Base-by-base conservation (phyloP, 2,113 vertebrate genomes). In the Henicopernis longicauda region DNA sequence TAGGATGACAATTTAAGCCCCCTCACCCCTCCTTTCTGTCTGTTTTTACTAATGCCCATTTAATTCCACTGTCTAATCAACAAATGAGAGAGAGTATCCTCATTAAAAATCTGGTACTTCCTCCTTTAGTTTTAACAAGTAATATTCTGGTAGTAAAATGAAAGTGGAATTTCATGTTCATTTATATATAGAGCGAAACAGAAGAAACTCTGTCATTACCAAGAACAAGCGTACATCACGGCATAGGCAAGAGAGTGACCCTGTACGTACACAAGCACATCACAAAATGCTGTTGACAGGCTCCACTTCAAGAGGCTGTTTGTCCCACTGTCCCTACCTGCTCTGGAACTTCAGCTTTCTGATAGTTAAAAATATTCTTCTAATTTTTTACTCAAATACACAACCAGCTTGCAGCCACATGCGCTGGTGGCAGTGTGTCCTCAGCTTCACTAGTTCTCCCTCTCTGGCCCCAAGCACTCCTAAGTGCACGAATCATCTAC, bases 381-480 rank as follows among this genome's bases (percentile, higher is more conserved):
- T 55, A 13, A 44, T 85, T 77, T 78, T 49, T 86, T 16, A 58
- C 54, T 59, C 2, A 3, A 82, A 57, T 26, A 73, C 52, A n/a
- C 0, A 4, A 38, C 32, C 83, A 95, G 36, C 59, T 84, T 86
- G 80, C 45, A 84, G 55, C 69, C 67, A 81, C 13, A 6, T 26
- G 76, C 0, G 0, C 40, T 62, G 38, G 26, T 69, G 27, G 80
- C 63, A 84, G 72, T 7, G 0, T 31, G 65, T 77, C 83, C 52
- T 70, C 83, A 71, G 59, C 65, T 69, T 66, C 62, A 44, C 40
- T 19, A 72, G 71, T 27, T 69, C 82, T 79, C 34, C 16, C 80
- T 27, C 47, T 89, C 70, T 42, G 47, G 45, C 59, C 63, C 54
- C n/a, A 61, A 45, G 50, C 16, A 32, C 63, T 54, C n/a, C 54